Conservation (phyloP, 1,140 invertebrate genomes). For the Drosophila simulans region DNA sequence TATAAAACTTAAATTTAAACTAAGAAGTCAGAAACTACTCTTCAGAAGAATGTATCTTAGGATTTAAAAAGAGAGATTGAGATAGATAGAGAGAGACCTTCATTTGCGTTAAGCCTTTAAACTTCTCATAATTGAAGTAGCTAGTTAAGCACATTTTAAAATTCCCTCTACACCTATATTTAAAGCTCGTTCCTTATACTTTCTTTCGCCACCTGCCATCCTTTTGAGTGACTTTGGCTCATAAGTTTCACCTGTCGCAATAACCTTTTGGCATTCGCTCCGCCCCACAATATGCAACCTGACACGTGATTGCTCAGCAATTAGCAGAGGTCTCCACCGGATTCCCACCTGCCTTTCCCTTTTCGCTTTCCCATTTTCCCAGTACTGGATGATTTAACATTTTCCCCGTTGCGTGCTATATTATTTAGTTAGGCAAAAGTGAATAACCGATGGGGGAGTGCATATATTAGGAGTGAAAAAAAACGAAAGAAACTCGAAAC, state of each 20-base stretch:
- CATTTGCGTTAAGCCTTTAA: background rate
- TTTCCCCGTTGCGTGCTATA: slow-evolving; percentile 57
- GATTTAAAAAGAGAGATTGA: too few species aligned
- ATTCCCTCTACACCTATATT: background rate
- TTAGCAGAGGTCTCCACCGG: slow-evolving; percentile 41
- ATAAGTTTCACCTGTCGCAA: slow-evolving; percentile 21
- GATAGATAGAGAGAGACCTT: too few species aligned
- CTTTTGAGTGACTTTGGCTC: background rate
- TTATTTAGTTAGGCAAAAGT: slow-evolving; percentile 53
- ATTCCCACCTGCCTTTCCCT: slow-evolving; percentile 6
- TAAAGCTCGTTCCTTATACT: background rate
- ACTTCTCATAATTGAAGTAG: background rate
- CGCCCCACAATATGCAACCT: slow-evolving; percentile 27
- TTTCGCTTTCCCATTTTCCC: slow-evolving; percentile 5
- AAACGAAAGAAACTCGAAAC: slow-evolving; percentile 13
- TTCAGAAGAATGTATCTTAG: too few species aligned
- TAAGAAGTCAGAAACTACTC: too few species aligned
- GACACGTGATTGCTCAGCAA: slow-evolving; percentile 74
- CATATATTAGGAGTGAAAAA: slow-evolving; percentile 49
- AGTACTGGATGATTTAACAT: slow-evolving; percentile 35
- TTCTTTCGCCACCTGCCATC: slow-evolving; percentile 11
- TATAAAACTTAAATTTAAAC: too few species aligned
- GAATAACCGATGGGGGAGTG: slow-evolving; percentile 58
- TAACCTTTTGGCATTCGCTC: slow-evolving; percentile 13
- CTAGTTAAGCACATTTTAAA: too few species aligned